Evolutionary conservation across 2,888 invertebrate genomes (phyloP), one percentile per base, ranked within the genome.

Genomic region (Sympetrum striolatum): DNA sequence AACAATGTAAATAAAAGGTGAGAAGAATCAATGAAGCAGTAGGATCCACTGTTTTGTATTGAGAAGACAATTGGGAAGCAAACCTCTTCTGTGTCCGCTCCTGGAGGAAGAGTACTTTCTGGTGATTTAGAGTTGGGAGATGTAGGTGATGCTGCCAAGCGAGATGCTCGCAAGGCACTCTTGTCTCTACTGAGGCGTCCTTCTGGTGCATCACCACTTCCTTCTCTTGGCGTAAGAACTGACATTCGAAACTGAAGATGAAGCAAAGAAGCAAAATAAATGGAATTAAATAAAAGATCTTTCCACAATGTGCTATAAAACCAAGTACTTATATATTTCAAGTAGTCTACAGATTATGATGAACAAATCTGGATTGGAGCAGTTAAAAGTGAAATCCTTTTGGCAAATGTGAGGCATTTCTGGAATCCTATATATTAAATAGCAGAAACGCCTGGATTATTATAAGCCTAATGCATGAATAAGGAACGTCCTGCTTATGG

Each of bases 221-320:
- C 96, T 92, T 96, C 96, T 91, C 96, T 95, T 12, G 96, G 96
- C 92, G 97, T 93, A 90, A 97, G 93, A 91, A 97, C 96, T 0
- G 96, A 96, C 96, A 97, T 97, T 91, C 96, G 96, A 93, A 96
- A 96, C 95, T 96, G 86, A 90, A 90, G 35, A 80, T 35, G 81
- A 91, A 58, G 80, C 90, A 58, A 80, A 90, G 58, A 80, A 64
- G 39, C 80, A 81, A 81, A 81, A 81, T 22, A 44, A 60, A 31
- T 12, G 80, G 58, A 14, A 90, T 90, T 73, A 92, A 92, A 90
- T 81, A 81, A 91, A 90, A 91, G 80, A 37, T 90, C 82, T 39
- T 80, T 25, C 39, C 73, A 86, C 25, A 86, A 37, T 53, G 37
- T 53, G 44, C 15, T 5, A 73, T 8, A 48, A 86, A 64, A 80